phyloP scores from a whole-genome alignment of 1,140 invertebrate genomes.

The Meloidogyne floridensis region DNA sequence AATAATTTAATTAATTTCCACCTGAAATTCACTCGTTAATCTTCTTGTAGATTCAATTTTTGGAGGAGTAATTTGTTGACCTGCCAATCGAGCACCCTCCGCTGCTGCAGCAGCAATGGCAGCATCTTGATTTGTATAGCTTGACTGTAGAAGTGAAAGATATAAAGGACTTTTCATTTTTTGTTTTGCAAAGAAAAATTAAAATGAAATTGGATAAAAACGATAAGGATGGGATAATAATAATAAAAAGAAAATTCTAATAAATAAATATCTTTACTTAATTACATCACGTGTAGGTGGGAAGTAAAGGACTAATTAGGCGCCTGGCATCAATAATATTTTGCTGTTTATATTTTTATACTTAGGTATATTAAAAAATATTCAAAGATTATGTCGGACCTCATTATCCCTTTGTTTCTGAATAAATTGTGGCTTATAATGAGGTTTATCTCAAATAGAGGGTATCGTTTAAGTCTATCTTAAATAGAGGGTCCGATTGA shows the following conservation, averaged over 20 bases:
- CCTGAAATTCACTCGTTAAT: slow-evolving; percentile 20
- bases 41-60: slow-evolving; percentile 21
- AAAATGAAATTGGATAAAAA: not conserved
- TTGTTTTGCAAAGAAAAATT: not conserved
- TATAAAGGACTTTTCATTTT: slow-evolving; percentile 8
- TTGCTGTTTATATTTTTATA: no score
- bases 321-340: no score
- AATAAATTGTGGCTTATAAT: no score
- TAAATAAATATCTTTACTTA: not conserved
- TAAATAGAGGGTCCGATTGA: no score
- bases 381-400: no score
- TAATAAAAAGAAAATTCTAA: not conserved
- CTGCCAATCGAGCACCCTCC: slow-evolving; percentile 23
- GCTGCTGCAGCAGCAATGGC: slow-evolving; percentile 15
- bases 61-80: slow-evolving; percentile 9
- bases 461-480: no score
- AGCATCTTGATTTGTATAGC: slow-evolving; percentile 16
- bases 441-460: no score
- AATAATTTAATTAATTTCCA: not conserved
- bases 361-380: no score
- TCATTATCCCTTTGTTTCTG: no score
- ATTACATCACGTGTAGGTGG: not conserved
- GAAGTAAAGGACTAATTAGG: no score
- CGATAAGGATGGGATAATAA: not conserved
- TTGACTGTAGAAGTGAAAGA: slow-evolving; percentile 14